Base-by-base conservation (phyloP, 2,113 vertebrate species). In the Pao palembangensis region DNA sequence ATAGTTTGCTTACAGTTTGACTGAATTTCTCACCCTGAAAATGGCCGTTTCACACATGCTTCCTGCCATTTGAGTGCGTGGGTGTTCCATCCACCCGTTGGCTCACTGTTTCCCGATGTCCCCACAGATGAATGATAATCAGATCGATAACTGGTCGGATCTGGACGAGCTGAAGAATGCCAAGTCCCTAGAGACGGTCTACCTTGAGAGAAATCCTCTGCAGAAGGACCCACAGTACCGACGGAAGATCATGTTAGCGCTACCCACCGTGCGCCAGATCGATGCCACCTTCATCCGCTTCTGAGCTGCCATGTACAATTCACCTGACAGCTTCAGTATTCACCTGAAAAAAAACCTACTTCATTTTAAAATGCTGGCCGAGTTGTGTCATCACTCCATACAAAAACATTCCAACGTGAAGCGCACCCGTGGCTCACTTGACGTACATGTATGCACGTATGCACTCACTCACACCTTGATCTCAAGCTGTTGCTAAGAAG, bases 141-240 rank as follows among this genome's bases (percentile, higher is more conserved):
- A 96, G 18, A 84, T 99, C 0, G 96, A 98, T 52, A 95, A 96
- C 88, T 99, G 96, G 96, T 93, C 94, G 0, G 97, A 99, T 84
- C 91, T 99, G 41, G 97, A 99, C 0, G 95, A 98, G 87, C 84
- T 99, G 82, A 96, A 98, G 80, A 94, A 94, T 1, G 94, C 95
- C 17, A 90, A 90, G 77, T 85, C 79, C 59, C 90, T 99, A 85
- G 94, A 99, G 89, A 99, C 97, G 0, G 94, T 99, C 0, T 99
- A 99, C 71, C 89, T 99, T 75, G 97, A 99, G 82, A 85, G 94
- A 58, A 99, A 99, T 80, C 97, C 97, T 0, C 65, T 99, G 83
- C 97, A 99, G 89, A 96, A 93, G 82, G 97, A 99, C 66, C 95
- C 95, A 0, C 97, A 99, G 79, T 99, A 99, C 87, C 89, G 96